phyloP scores from a whole-genome alignment of 1,140 invertebrate species.

The Doryteuthis pealeii region DNA sequence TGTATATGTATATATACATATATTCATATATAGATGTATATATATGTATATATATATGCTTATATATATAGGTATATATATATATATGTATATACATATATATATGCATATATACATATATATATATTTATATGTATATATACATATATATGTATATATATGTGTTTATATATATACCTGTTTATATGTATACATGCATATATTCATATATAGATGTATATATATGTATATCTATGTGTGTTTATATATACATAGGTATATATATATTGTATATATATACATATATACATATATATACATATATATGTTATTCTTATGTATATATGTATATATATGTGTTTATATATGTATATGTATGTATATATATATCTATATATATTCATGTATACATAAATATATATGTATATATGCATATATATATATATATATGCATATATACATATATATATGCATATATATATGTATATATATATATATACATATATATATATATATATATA shows the following conservation, averaged over 20 bases:
- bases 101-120: background rate
- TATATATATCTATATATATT: conserved; percentile 1
- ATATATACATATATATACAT: background rate
- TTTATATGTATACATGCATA: background rate
- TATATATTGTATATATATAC: background rate
- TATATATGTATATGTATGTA: background rate
- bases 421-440: background rate
- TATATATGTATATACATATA: background rate
- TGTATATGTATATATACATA: background rate
- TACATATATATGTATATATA: background rate
- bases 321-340: background rate
- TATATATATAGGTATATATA: background rate
- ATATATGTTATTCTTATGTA: background rate
- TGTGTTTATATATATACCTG: background rate
- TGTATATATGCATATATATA: conserved; percentile 2
- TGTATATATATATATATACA: background rate
- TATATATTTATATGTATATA: background rate
- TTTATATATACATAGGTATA: background rate
- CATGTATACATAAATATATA: background rate
- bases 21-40: background rate
- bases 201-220: background rate
- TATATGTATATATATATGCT: background rate
- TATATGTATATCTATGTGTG: background rate
- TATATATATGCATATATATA: background rate
- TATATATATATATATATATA: too few relatives aligned